Base-by-base conservation (phyloP, 2,113 vertebrate genomes). In the Addax nasomaculatus region DNA sequence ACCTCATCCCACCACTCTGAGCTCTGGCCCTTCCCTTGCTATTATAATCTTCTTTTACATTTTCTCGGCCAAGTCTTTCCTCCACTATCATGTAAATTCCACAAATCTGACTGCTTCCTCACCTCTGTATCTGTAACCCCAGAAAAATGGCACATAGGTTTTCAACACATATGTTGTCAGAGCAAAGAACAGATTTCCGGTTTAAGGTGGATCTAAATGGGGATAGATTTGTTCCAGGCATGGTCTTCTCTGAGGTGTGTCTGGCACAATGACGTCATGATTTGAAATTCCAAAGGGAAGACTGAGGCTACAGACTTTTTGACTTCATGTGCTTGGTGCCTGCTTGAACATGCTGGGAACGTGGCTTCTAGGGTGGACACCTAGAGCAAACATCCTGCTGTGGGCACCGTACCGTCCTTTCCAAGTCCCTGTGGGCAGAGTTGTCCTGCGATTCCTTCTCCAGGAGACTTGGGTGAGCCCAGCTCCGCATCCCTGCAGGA, bases 301-400 rank as follows among this genome's bases (percentile, higher is more conserved):
- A 4, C 16, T 5, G 51, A 87, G 16, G 10, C 53, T 83, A 33
- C 21, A 14, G 30, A 55, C 7, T 3, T 7, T 47, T 60, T 45
- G 5, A 3, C 47, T 93, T 45, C 11, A 15, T 6, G 2, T 36
- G 45, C 12, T n/a, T 25, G 43, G 19, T 2, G 7, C 2, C 12
- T 47, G 33, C 25, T 57, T 85, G 25, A 27, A 29, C 19, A 29
- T 29, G 73, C 11, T 1, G 0, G 5, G 27, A 78, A 47, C 3
- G 6, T 33, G 12, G 45, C 33, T 49, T 11, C 85, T 79, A 36
- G 2, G 5, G 36, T 36, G 25, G 55, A 5, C 6, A 33, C 33
- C 17, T 12, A 9, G 0, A 45, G 3, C 3, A 23, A 21, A 39
- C 8, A 3, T 2, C 27, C 5, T 7, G 23, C 30, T 12, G 4